Evolutionary conservation across 2,797 vertebrate species (phyloP).

Genomic region (Rhyacichthys aspro): DNA sequence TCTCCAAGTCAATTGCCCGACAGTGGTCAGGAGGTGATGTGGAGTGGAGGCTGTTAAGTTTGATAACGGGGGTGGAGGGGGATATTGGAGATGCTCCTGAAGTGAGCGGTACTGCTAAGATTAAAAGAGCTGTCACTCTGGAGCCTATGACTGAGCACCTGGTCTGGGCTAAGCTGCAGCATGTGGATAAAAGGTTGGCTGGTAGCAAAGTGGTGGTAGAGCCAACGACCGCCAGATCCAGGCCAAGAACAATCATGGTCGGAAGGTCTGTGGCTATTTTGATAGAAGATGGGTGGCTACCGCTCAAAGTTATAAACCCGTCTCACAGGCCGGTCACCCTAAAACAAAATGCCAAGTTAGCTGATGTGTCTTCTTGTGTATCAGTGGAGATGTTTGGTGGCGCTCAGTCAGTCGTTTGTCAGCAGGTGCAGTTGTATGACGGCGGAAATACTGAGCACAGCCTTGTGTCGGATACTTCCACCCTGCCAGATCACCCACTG

Average conservation of each 20-base stretch:
- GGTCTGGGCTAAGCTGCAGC: constrained; percentile 23
- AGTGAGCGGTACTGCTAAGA: too few relatives aligned
- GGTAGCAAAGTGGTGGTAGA: not conserved
- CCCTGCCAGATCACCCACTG: too few relatives aligned
- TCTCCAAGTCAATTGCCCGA: too few relatives aligned
- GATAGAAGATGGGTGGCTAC: constrained; percentile 20
- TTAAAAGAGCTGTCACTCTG: constrained; percentile 25
- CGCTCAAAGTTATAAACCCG: too few relatives aligned
- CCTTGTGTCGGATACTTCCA: too few relatives aligned
- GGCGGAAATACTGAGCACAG: too few relatives aligned
- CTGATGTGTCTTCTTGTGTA: constrained; percentile 23
- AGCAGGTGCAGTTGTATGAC: too few relatives aligned
- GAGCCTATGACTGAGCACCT: constrained; percentile 34
- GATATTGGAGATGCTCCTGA: not conserved
- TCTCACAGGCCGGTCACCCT: too few relatives aligned
- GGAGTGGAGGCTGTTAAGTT: not conserved
- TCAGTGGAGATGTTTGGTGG: constrained; percentile 20
- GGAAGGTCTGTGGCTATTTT: constrained; percentile 9
- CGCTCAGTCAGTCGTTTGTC: too few relatives aligned
- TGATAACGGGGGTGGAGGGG: not conserved
- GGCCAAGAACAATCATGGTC: too few relatives aligned
- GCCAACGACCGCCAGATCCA: too few relatives aligned
- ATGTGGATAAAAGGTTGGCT: too few relatives aligned
- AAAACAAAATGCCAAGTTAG: constrained; percentile 26
- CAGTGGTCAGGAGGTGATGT: not conserved